Conservation (phyloP, 64 coral and sea anemone species). For the Montipora cactus region DNA sequence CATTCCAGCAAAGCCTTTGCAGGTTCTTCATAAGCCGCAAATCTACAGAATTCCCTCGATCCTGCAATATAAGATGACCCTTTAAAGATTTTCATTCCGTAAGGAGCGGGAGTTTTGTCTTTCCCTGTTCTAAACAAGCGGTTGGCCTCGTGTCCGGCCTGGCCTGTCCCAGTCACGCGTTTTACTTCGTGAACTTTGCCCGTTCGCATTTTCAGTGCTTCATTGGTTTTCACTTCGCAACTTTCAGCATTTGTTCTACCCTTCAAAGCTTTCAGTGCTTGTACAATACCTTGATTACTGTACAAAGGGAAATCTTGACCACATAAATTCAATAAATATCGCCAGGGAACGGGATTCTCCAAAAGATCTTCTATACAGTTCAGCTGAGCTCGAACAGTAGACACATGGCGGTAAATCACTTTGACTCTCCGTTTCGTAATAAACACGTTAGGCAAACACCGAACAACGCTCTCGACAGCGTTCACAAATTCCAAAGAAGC, state of each 20-base stretch:
- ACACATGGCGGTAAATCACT: conserved; percentile 37
- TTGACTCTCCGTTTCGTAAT: conserved; percentile 25
- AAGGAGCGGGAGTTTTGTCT: not conserved
- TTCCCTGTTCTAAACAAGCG: not conserved
- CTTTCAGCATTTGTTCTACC: conserved; percentile 40
- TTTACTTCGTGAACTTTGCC: not conserved
- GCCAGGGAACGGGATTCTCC: conserved; percentile 4
- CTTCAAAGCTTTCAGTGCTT: conserved; percentile 34
- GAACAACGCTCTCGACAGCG: conserved; percentile 12
- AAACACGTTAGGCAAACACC: conserved; percentile 56
- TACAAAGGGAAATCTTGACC: conserved; percentile 66
- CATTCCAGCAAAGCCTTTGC: conserved; percentile 11
- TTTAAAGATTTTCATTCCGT: conserved; percentile 11
- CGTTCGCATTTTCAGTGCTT: not conserved
- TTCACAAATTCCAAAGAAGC: conserved; percentile 5
- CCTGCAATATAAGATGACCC: conserved; percentile 31
- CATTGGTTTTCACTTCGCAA: not conserved
- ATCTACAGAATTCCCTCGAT: conserved; percentile 10
- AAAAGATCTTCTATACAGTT: conserved; percentile 46
- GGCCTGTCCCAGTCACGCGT: too few species aligned
- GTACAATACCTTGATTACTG: conserved; percentile 21
- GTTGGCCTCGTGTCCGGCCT: not conserved
- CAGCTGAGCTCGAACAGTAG: conserved; percentile 38
- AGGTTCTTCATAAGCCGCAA: not conserved
- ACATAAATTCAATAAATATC: conserved; percentile 40